Conservation (phyloP, 1,140 invertebrate species). For the Drosophila orena region DNA sequence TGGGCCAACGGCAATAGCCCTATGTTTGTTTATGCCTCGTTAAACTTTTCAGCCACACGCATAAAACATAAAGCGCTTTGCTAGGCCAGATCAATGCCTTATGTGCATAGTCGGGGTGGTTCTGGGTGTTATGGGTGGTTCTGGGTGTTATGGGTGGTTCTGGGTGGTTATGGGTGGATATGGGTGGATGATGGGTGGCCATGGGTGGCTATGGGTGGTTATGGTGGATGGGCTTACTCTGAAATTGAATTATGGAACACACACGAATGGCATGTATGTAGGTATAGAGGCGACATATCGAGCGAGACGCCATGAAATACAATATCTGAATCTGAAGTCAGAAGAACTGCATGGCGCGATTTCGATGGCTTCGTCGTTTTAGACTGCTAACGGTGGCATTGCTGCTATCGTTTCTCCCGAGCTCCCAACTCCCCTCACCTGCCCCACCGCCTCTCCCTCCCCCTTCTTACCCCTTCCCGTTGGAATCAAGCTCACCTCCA, state of each 20-base stretch:
- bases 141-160: background rate
- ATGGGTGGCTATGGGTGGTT: background rate
- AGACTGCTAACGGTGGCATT: slow-evolving; percentile 60
- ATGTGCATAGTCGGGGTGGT: slow-evolving; percentile 28
- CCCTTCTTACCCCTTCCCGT: background rate
- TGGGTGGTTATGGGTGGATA: background rate
- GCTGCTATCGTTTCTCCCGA: slow-evolving; percentile 6
- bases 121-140: background rate
- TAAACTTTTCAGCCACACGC: slow-evolving; percentile 76
- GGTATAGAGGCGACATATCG: slow-evolving; percentile 65
- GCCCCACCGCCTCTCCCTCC: too few relatives aligned
- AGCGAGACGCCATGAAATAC: slow-evolving; percentile 78
- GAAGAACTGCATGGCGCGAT: slow-evolving; percentile 68
- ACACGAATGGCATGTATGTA: background rate
- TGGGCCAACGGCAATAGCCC: slow-evolving; percentile 62
- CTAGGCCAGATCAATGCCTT: slow-evolving; percentile 69
- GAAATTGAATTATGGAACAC: slow-evolving; percentile 76
- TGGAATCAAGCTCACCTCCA: background rate
- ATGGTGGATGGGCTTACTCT: slow-evolving; percentile 48
- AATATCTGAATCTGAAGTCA: slow-evolving; percentile 71
- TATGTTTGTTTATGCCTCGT: slow-evolving; percentile 78
- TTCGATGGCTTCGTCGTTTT: slow-evolving; percentile 60
- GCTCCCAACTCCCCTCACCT: too few relatives aligned
- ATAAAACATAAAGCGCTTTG: slow-evolving; percentile 67
- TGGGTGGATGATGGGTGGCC: too few relatives aligned